A percentile compares a stretch with the other conserved stretches of the same genome.
phyloP scores from a whole-genome alignment of 2,113 vertebrate species.

The cat (Felis catus) region DNA sequence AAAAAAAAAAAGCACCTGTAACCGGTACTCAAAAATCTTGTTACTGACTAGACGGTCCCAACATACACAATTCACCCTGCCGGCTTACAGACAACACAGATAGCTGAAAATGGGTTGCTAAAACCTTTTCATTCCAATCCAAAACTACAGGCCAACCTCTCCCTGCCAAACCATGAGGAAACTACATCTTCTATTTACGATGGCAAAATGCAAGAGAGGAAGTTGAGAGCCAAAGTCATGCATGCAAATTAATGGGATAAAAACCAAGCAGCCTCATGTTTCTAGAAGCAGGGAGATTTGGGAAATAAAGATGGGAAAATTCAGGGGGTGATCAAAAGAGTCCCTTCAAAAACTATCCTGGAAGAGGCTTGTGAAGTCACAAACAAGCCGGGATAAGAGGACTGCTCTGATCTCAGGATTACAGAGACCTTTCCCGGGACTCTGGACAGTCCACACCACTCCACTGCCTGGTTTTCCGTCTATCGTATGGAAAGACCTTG shows the following conservation, averaged over 20 bases:
- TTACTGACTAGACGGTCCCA: neutral
- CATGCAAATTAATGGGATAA: neutral
- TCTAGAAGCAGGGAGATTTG: neutral
- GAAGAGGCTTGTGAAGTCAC: neutral
- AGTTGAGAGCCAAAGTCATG: neutral
- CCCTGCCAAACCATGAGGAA: neutral
- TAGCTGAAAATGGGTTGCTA: conserved; percentile 8
- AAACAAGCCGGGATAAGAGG: neutral
- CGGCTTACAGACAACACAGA: neutral
- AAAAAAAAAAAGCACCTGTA: neutral
- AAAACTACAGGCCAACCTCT: neutral
- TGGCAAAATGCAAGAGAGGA: neutral
- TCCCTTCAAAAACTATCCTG: neutral
- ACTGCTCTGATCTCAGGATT: neutral
- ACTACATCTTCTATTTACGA: neutral
- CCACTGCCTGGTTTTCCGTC: neutral
- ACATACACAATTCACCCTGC: neutral
- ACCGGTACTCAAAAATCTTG: neutral
- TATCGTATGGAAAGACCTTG: neutral
- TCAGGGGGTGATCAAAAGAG: neutral
- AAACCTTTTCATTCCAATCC: neutral
- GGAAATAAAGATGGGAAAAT: neutral
- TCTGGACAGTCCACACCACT: neutral
- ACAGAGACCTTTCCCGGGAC: neutral
- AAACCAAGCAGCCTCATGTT: neutral